phyloP scores from a whole-genome alignment of 1,140 invertebrate genomes.

The Drosophila tani region DNA sequence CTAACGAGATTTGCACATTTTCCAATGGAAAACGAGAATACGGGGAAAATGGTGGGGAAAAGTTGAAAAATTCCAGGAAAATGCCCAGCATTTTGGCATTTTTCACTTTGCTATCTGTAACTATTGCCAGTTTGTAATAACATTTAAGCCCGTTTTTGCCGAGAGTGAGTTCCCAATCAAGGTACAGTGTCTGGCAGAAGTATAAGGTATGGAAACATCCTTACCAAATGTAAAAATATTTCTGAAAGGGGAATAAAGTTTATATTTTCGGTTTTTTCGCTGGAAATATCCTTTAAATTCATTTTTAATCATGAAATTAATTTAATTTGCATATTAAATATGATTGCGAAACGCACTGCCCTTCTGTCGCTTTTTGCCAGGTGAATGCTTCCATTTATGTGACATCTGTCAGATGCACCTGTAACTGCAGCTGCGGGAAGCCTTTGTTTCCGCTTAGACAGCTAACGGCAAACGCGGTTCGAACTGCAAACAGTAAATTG shows the following conservation, averaged over 20 bases:
- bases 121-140: conserved; percentile 64
- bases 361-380: not conserved
- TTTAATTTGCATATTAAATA: too few species aligned
- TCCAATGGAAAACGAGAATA: not conserved
- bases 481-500: not conserved
- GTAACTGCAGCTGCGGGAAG: conserved; percentile 7
- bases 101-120: conserved; percentile 59
- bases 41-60: conserved; percentile 11
- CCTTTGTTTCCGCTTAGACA: conserved; percentile 16
- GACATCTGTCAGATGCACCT: conserved; percentile 14
- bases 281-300: too few species aligned
- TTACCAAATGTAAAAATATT: too few species aligned
- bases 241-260: too few species aligned
- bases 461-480: not conserved
- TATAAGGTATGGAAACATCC: too few species aligned
- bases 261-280: too few species aligned
- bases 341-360: not conserved
- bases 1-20: conserved; percentile 75
- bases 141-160: conserved; percentile 33
- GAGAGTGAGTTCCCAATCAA: not conserved
- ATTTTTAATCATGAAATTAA: too few species aligned
- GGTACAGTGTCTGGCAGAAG: not conserved
- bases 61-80: conserved; percentile 36
- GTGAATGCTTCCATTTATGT: not conserved
- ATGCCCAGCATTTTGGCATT: conserved; percentile 60